Evolutionary conservation across 2,113 vertebrate species (phyloP).

Genomic region (Hypocryptadius cinnamomeus): DNA sequence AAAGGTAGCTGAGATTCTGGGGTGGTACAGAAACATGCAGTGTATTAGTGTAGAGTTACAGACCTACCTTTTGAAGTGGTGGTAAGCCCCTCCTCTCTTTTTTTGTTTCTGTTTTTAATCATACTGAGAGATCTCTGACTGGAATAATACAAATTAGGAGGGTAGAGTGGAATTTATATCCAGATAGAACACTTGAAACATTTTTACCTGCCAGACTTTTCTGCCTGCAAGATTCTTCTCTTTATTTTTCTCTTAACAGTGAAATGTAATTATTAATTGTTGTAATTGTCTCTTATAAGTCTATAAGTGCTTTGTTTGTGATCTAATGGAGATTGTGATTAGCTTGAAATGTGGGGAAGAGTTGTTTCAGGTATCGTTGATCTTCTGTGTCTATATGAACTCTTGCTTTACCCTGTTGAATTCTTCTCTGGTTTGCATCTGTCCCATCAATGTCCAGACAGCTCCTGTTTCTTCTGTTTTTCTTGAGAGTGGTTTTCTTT

Average conservation of each 20-base stretch:
- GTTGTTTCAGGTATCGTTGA: background rate
- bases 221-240: background rate
- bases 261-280: background rate
- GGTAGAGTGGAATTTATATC: background rate
- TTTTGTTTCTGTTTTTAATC: background rate
- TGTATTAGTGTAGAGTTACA: background rate
- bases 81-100: background rate
- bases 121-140: background rate
- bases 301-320: background rate
- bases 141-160: background rate
- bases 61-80: background rate
- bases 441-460: background rate
- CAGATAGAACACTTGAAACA: background rate
- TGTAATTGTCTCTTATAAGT: background rate
- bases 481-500: background rate
- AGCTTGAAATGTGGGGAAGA: background rate
- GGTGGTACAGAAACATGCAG: background rate
- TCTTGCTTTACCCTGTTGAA: background rate
- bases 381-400: background rate
- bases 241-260: background rate
- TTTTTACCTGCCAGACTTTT: background rate
- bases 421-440: background rate
- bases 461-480: background rate
- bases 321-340: background rate
- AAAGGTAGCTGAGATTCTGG: background rate